phyloP scores from a whole-genome alignment of 2,113 vertebrate genomes.

The Gallinago undulata region DNA sequence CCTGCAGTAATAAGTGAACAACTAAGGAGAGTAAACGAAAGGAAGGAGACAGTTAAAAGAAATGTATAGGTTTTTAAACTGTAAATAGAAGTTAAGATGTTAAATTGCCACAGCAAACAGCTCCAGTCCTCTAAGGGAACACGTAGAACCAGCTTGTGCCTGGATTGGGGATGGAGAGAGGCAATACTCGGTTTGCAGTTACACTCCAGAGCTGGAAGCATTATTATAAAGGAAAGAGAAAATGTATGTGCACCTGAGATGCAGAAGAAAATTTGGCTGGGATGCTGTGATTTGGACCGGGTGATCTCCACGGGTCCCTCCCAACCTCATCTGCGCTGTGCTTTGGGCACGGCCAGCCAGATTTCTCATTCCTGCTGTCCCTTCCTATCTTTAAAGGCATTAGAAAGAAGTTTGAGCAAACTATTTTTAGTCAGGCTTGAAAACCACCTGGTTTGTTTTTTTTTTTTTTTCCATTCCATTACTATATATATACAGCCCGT shows the following conservation, averaged over 20 bases:
- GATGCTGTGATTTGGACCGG: background rate
- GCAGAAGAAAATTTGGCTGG: background rate
- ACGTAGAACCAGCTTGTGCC: background rate
- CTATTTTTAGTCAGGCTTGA: background rate
- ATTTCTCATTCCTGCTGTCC: background rate
- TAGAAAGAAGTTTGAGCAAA: background rate
- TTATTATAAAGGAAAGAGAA: background rate
- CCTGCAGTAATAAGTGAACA: background rate
- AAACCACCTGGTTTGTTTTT: background rate
- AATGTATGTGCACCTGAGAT: background rate
- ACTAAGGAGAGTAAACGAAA: background rate
- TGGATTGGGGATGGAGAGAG: fast-evolving
- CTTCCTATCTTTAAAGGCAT: background rate
- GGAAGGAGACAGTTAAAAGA: background rate
- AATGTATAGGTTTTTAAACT: background rate
- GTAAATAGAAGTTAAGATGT: background rate
- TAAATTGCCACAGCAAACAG: background rate
- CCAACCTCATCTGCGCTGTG: background rate
- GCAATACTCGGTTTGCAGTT: background rate
- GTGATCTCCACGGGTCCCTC: background rate
- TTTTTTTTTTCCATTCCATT: background rate
- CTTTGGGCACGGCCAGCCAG: background rate
- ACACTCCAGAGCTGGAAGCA: fast-evolving
- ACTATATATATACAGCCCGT: too few species aligned
- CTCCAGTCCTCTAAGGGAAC: background rate